These are phyloP conservation scores for Gortyna flavago DNA, from an alignment of 2,888 invertebrate species.

Conservation along the genomic window DNA sequence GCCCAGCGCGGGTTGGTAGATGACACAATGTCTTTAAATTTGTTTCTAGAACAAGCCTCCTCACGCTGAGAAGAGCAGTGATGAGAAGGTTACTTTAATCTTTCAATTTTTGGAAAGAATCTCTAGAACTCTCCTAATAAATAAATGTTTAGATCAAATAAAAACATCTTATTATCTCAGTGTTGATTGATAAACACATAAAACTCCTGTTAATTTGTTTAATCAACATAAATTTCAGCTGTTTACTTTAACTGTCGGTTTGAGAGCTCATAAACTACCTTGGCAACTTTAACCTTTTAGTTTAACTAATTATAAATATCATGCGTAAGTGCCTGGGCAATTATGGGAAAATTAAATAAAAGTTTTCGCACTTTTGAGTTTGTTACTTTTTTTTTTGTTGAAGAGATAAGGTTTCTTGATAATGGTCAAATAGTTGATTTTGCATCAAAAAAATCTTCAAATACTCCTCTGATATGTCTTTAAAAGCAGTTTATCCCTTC, in stretches of 20 bases:
- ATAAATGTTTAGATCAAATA: conserved; percentile 1
- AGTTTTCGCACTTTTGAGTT: not conserved
- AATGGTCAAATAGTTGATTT: no score
- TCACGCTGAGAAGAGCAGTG: no score
- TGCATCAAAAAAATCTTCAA: no score
- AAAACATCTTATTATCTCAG: not conserved
- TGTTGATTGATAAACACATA: conserved; percentile 21
- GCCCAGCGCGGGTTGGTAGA: no score
- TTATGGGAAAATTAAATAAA: conserved; percentile 8
- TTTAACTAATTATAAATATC: conserved; percentile 16
- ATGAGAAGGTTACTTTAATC: no score
- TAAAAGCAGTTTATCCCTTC: no score
- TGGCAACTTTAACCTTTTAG: conserved; percentile 24
- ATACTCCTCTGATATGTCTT: no score
- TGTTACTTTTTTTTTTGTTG: not conserved
- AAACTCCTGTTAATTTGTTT: conserved; percentile 44
- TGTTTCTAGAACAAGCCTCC: no score
- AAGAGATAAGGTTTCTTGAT: no score
- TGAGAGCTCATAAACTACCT: conserved; percentile 34
- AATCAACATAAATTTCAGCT: conserved; percentile 56
- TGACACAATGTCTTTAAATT: no score
- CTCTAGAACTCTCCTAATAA: not conserved
- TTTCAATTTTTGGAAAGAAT: no score
- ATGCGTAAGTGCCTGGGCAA: not conserved
- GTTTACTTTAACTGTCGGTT: conserved; percentile 41